Evolutionary conservation across 2,113 vertebrate species (phyloP).

Genomic region (Eupsittula cactorum): DNA sequence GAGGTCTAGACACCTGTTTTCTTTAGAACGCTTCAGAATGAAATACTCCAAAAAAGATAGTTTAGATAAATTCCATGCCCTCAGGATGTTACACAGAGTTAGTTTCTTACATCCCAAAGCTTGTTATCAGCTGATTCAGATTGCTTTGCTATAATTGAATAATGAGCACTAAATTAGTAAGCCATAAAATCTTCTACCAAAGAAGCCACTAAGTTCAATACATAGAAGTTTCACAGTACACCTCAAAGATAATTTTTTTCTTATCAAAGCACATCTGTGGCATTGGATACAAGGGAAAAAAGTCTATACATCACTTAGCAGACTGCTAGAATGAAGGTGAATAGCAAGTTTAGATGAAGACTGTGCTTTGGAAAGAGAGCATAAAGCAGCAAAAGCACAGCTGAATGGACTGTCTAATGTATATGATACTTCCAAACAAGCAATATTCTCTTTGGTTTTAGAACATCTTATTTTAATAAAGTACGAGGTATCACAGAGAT

Average conservation of each 20-base stretch:
- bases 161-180: neutral
- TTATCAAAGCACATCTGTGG: neutral
- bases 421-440: neutral
- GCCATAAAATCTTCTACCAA: neutral
- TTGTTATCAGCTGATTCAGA: neutral
- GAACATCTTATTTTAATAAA: neutral
- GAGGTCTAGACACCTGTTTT: neutral
- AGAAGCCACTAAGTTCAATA: neutral
- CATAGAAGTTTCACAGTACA: neutral
- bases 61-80: neutral
- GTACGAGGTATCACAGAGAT: neutral
- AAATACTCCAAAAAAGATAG: neutral
- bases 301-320: neutral
- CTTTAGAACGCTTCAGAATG: neutral
- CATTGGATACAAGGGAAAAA: neutral
- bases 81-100: neutral
- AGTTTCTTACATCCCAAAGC: neutral
- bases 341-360: neutral
- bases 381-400: neutral
- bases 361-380: neutral
- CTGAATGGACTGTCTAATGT: neutral
- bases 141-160: neutral
- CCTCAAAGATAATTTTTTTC: neutral
- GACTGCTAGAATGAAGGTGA: neutral
- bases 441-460: neutral